Evolutionary conservation across 2,888 invertebrate species (phyloP).

Genomic region (Buathra laborator): DNA sequence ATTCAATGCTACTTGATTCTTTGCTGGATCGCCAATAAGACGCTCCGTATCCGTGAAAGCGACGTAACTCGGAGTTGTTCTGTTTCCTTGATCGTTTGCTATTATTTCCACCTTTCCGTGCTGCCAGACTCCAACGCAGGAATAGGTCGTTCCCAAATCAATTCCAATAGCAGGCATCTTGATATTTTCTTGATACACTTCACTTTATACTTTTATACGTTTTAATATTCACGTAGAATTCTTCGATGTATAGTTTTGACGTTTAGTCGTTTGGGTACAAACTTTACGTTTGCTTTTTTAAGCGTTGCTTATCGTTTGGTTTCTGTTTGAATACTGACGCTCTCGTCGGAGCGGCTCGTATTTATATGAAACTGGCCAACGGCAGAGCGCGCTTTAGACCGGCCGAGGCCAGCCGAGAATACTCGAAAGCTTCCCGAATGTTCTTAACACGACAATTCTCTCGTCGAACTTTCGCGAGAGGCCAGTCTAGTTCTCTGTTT

Average conservation of each 20-base stretch:
- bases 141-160: conserved; percentile 95
- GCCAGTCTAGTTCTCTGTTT: too few species aligned
- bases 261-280: too few species aligned
- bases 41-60: conserved; percentile 90
- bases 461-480: too few species aligned
- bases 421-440: neutral
- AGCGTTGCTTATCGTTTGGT: too few species aligned
- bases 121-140: conserved; percentile 93
- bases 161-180: conserved; percentile 91
- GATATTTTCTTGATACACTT: conserved; percentile 78
- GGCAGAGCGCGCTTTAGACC: conserved; percentile 3
- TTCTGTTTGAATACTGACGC: conserved; percentile 60
- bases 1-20: conserved; percentile 92
- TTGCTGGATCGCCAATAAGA: conserved; percentile 90
- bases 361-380: conserved; percentile 61
- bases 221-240: neutral
- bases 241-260: neutral
- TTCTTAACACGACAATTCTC: neutral
- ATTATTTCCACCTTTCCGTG: conserved; percentile 94
- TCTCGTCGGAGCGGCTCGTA: conserved; percentile 12
- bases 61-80: conserved; percentile 93
- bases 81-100: conserved; percentile 93
- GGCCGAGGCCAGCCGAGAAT: conserved; percentile 18
- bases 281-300: too few species aligned
- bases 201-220: neutral